Evolutionary conservation across 2,888 invertebrate species (phyloP), one percentile per base, ranked within the genome.

Genomic region (Perizoma flavofasciatum): DNA sequence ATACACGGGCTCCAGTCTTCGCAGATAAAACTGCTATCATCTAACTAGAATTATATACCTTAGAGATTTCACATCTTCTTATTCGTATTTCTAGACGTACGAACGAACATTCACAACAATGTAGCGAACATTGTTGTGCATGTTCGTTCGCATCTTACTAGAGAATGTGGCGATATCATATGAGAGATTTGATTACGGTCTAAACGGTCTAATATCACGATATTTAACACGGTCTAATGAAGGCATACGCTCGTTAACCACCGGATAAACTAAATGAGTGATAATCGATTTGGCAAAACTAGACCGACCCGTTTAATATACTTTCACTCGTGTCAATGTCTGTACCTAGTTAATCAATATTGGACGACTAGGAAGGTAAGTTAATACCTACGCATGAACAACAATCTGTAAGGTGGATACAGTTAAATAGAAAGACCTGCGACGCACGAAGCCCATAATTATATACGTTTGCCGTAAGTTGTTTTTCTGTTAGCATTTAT

Each of bases 281-380:
- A 58, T 72, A 72, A 72, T 69, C 66, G 70, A 69, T 68, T 70
- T 55, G 33, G 44, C 52, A 49, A 67, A 74, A 70, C 71, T 72
- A 65, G 75, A 69, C 56, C 67, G 51, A 71, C 68, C 55, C 53
- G 70, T 69, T 65, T 66, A 53, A 68, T 66, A 66, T 61, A 69
- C 74, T 73, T 74, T 72, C 72, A 66, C 71, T 70, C 59, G 65
- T 60, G 59, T 61, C 62, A 59, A 69, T 49, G 39, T 53, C 44
- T 44, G 22, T 22, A 49, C 32, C 46, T 49, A 22, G 32, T 52
- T n/a, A 53, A 53, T 56, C 48, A 60, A 55, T 55, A 55, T 59
- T 51, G n/a, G 46, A 22, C 33, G 9, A 46, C 4, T 33, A 37
- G 37, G 37, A 1, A 37, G 5, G 6, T 37, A 37, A 5, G 5